Evolutionary conservation across 2,797 vertebrate species (phyloP).

Genomic region (Sandelia bainsii): DNA sequence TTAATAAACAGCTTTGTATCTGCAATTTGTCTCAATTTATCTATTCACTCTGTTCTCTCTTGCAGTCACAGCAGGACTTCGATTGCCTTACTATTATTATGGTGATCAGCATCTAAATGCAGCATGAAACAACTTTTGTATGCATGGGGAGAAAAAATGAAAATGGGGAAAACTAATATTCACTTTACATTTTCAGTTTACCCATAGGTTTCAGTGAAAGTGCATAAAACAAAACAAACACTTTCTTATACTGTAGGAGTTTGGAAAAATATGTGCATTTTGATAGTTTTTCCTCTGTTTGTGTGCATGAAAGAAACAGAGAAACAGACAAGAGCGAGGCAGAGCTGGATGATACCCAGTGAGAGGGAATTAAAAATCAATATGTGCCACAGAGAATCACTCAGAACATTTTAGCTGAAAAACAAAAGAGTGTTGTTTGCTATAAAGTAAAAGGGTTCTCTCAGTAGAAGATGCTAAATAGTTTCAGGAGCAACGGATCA

Average conservation of each 20-base stretch:
- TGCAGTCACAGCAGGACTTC: background rate
- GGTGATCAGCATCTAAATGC: background rate
- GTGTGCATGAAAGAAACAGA: slow-evolving; percentile 7
- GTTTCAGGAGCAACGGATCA: slow-evolving; percentile 58
- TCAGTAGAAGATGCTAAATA: slow-evolving; percentile 50
- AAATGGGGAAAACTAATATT: background rate
- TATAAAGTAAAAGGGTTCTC: slow-evolving; percentile 59
- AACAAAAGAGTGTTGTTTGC: slow-evolving; percentile 54
- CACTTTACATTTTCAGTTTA: no score
- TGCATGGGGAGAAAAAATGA: background rate
- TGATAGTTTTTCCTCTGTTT: slow-evolving; percentile 1
- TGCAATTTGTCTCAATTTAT: no score
- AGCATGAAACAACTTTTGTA: background rate
- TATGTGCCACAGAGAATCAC: slow-evolving; percentile 63
- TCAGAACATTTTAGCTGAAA: slow-evolving; percentile 61
- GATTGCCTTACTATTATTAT: background rate
- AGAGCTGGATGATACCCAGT: slow-evolving; percentile 40
- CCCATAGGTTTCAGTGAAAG: background rate
- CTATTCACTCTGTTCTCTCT: no score
- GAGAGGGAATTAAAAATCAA: slow-evolving; percentile 65
- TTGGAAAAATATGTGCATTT: background rate
- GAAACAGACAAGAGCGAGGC: slow-evolving; percentile 24
- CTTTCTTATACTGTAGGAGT: background rate
- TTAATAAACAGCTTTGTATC: no score
- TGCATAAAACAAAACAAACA: background rate